A percentile compares a stretch with the other conserved stretches of the same genome.
phyloP scores from a whole-genome alignment of 2,113 vertebrate species.

The Rhegmatorhina hoffmannsi region DNA sequence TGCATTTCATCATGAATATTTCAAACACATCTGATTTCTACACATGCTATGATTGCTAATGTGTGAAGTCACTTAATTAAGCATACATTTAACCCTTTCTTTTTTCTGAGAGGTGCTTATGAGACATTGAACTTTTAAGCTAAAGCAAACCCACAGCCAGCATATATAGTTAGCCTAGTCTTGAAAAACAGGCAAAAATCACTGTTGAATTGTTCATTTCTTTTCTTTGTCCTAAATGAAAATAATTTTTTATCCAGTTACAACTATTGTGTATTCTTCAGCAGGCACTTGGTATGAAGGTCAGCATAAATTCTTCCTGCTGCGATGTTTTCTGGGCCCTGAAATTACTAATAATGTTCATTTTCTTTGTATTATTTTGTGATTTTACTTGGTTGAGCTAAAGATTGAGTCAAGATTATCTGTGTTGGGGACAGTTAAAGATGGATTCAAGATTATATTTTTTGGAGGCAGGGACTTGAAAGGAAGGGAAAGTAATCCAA shows the following conservation, averaged over 20 bases:
- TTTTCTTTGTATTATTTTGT: conserved; percentile 53
- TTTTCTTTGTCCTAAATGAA: not conserved
- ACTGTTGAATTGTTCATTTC: not conserved
- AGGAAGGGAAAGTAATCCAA: not conserved
- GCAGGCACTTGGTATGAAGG: not conserved
- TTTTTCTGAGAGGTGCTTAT: not conserved
- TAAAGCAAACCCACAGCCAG: not conserved
- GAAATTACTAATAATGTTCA: conserved; percentile 31
- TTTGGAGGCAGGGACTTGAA: not conserved
- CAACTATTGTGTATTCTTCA: not conserved
- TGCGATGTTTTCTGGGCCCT: conserved; percentile 13
- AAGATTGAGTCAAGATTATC: conserved; percentile 25
- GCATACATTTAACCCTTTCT: not conserved
- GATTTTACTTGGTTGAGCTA: conserved; percentile 3
- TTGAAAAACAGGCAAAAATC: not conserved
- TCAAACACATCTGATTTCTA: conserved; percentile 35
- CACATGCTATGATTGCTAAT: not conserved
- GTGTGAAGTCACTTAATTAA: conserved; percentile 23
- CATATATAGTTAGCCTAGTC: not conserved
- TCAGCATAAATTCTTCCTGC: conserved; percentile 42
- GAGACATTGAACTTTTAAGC: not conserved
- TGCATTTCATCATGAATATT: conserved; percentile 38
- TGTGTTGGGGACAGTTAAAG: not conserved
- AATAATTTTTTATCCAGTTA: not conserved
- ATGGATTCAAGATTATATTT: conserved; percentile 13